Base-by-base conservation (phyloP, 2,888 invertebrate species). In the Hemaris fuciformis region DNA sequence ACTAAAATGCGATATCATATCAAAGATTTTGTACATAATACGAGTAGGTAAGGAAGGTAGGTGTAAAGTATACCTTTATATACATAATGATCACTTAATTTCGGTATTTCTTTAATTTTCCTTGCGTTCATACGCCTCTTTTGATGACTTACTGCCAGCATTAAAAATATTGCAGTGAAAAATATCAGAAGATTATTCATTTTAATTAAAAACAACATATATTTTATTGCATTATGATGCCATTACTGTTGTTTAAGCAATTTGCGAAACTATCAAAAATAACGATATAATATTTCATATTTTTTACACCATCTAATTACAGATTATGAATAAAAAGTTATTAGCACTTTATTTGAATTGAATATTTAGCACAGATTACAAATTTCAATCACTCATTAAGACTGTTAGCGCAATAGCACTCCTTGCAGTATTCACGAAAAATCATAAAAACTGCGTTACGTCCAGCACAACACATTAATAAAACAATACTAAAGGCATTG, bases 391-490 rank as follows among this genome's bases (percentile, higher is more conserved):
- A 22, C n/a, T 46, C 1, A 46, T 46, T 46, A 13, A 23, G 5
- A 25, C 23, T n/a, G 22, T 13, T 46, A 23, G 23, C n/a, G 46
- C 4, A 46, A 46, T 10, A 13, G 5, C 13, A n/a, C n/a, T 23
- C n/a, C 23, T 25, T 25, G 45, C 45, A 18, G 15, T 22, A 22
- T 45, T n/a, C 27, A 48, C 25, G 25, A 18, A 48, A n/a, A 25
- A 15, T 15, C 23, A 3, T 8, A 56, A 23, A 62, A 10, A 53
- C 38, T n/a, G n/a, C 38, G 38, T 38, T n/a, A 56, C 25, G 42
- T 25, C n/a, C 8, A 56, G 13, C 34, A 27, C 43, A 43, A 34
- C 31, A 59, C 45, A 38, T 57, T 57, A 60, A 46, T 56, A 63
- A 27, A 31, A 31, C 31, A 31, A 4, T 31, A 53, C 53, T 53